Percentiles rank a stretch among this genome's conserved stretches.
Conservation (phyloP, 2,113 vertebrate genomes). For the Tonatia bakeri region DNA sequence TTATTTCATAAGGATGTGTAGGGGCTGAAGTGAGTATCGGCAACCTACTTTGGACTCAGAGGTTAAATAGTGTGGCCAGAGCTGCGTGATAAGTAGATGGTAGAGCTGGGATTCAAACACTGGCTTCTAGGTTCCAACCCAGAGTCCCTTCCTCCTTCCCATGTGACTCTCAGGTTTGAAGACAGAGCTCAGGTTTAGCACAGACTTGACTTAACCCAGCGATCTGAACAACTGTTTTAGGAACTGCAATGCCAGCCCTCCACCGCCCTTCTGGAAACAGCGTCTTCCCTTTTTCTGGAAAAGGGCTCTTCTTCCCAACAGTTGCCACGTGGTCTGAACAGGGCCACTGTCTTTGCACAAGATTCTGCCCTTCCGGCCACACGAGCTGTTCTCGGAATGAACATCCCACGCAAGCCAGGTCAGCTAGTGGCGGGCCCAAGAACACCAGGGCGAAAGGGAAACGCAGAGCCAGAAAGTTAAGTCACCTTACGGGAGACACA, state of each 20-base stretch:
- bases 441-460: background rate
- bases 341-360: background rate
- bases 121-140: background rate
- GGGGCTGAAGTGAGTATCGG: too few species aligned
- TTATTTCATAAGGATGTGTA: background rate
- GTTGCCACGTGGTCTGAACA: background rate
- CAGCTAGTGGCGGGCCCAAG: fast-evolving
- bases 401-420: background rate
- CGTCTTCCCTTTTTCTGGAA: background rate
- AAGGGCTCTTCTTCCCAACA: background rate
- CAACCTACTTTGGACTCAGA: background rate
- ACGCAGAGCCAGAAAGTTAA: background rate
- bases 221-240: background rate
- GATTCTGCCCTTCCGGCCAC: background rate
- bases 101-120: background rate
- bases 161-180: background rate
- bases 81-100: background rate
- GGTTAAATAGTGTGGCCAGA: fast-evolving
- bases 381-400: background rate
- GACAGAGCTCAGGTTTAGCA: background rate
- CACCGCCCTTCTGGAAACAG: background rate
- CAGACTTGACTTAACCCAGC: background rate
- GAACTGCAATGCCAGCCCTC: fast-evolving
- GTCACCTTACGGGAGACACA: fast-evolving
- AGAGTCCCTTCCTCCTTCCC: background rate